Evolutionary conservation across 2,113 vertebrate genomes (phyloP).

Genomic region (Oceanodroma tethys): DNA sequence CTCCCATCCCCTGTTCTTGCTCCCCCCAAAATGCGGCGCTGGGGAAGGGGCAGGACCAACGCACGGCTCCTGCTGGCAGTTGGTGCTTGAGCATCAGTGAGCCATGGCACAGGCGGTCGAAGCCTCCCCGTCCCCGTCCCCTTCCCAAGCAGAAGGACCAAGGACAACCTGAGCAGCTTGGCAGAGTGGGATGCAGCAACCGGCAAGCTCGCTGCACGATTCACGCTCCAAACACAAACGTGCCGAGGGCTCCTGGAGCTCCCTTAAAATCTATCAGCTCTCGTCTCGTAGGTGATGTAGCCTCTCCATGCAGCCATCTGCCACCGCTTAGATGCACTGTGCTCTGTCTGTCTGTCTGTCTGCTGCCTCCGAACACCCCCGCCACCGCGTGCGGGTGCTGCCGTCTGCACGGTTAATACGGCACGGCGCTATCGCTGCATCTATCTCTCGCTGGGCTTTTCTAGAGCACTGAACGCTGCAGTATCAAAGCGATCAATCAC

Average conservation of each 20-base stretch:
- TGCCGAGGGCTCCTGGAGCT: accelerated
- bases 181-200: background rate
- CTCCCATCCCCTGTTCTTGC: too few relatives aligned
- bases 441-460: background rate
- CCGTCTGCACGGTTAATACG: accelerated
- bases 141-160: background rate
- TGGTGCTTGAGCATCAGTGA: background rate
- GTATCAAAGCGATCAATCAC: background rate
- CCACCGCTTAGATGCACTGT: accelerated
- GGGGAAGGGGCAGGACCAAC: background rate
- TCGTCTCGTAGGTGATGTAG: background rate
- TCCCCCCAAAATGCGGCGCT: accelerated
- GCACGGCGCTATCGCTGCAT: background rate
- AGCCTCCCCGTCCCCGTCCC: background rate
- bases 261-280: background rate
- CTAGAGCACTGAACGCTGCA: background rate
- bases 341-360: background rate
- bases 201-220: accelerated
- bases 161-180: background rate
- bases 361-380: background rate
- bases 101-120: accelerated
- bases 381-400: accelerated
- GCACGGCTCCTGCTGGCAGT: accelerated
- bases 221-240: accelerated
- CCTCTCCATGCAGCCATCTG: background rate